A percentile compares a stretch with the other conserved stretches of the same genome.
phyloP scores from a whole-genome alignment of 2,797 vertebrate genomes.

The Cottoperca gobio region DNA sequence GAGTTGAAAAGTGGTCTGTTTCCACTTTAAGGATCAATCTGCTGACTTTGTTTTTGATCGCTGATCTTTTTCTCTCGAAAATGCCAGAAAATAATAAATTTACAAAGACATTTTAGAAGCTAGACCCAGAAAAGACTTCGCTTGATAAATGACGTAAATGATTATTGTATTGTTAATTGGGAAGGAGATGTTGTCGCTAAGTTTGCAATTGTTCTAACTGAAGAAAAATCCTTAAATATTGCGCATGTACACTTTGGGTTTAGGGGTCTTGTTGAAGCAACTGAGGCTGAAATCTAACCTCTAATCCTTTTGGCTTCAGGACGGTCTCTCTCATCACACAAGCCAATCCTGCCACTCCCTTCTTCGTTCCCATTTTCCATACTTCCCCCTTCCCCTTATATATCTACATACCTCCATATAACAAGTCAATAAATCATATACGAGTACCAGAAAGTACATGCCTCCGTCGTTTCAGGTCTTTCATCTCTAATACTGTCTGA shows the following conservation, averaged over 20 bases:
- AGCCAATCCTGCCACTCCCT: constrained; percentile 29
- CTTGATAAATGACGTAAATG: neutral
- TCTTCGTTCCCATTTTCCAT: constrained; percentile 32
- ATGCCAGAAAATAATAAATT: neutral
- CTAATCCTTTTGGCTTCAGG: constrained; percentile 25
- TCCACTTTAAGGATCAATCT: neutral
- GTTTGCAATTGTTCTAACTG: neutral
- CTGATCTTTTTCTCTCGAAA: neutral
- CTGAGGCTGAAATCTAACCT: constrained; percentile 29
- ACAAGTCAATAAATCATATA: constrained; percentile 35
- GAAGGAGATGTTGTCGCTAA: neutral
- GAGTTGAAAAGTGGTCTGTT: too few species aligned
- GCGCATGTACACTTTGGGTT: neutral
- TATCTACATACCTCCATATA: constrained; percentile 13
- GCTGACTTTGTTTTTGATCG: neutral
- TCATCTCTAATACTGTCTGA: constrained; percentile 47
- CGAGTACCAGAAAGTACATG: constrained; percentile 36
- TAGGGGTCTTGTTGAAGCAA: constrained; percentile 21
- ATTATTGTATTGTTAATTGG: neutral
- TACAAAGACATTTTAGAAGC: too few species aligned
- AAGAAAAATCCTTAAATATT: neutral
- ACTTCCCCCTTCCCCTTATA: constrained; percentile 27
- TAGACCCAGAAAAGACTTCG: too few species aligned
- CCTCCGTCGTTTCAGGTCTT: constrained; percentile 21
- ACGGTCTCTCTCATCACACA: constrained; percentile 13